Base-by-base conservation (phyloP, 2,113 vertebrate genomes). In the Xiphophorus hellerii region DNA sequence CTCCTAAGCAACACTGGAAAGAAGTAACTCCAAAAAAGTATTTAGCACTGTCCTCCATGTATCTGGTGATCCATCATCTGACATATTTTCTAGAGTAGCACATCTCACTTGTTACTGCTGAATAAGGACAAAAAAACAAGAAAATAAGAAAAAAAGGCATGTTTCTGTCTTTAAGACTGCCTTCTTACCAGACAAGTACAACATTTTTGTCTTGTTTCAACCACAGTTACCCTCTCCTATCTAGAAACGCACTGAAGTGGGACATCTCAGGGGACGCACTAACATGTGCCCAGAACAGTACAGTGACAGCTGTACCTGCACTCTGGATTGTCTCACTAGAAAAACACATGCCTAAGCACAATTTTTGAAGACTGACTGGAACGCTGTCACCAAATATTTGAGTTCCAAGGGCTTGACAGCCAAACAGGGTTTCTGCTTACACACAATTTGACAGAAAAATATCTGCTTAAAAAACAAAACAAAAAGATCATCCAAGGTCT, bases 31-130 rank as follows among this genome's bases (percentile, higher is more conserved):
- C 35, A 76, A 76, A 87, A 80, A 86, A 74, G 81, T 82, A 30
- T 78, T 61, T 78, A 74, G 73, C 48, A 77, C 73, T 84, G 82
- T 76, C 74, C 89, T 70, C 77, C 74, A 87, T 87, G 65, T 78
- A 73, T 69, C 48, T 77, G 83, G 88, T 89, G 73, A 94, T 94
- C 87, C 81, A 93, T 93, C 90, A 92, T 61, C 10, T 66, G 28
- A 67, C n/a, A 33, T 71, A 20, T 71, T 75, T 84, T 81, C 78
- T 87, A 82, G 76, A 87, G 86, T 73, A 72, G 82, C 80, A 74
- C 82, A 74, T 80, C 87, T 91, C 67, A 80, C 74, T 84, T 84
- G 37, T 58, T 69, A 71, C 73, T 58, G 27, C 70, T 77, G 74
- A 78, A 64, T 72, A 42, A 62, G 1, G 2, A 28, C 13, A 67